Evolutionary conservation across 2,113 vertebrate genomes (phyloP).

Genomic region (Etheostoma cragini): DNA sequence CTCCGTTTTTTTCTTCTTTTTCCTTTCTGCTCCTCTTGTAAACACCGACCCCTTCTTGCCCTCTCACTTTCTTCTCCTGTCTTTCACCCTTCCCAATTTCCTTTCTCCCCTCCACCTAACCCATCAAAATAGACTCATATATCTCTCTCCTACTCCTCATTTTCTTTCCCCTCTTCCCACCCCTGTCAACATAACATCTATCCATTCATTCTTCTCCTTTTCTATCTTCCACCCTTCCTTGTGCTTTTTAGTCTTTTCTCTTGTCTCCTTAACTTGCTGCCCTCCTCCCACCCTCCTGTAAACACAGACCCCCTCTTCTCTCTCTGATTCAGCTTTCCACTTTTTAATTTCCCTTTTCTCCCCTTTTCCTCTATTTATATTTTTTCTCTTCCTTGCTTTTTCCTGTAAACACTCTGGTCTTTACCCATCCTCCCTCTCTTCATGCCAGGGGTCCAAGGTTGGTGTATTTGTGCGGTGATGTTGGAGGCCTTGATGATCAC

Average conservation of each 20-base stretch:
- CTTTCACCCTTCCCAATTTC: slow-evolving; percentile 35
- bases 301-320: slow-evolving; percentile 39
- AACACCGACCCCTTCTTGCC: slow-evolving; percentile 22
- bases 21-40: slow-evolving; percentile 29
- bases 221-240: slow-evolving; percentile 2
- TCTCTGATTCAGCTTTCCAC: slow-evolving; percentile 33
- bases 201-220: not conserved
- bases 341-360: slow-evolving; percentile 70
- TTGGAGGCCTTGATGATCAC: slow-evolving; percentile 80
- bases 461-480: slow-evolving; percentile 76
- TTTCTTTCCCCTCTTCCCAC: slow-evolving; percentile 1
- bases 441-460: slow-evolving; percentile 68
- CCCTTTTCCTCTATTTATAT: slow-evolving; percentile 36
- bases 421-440: slow-evolving; percentile 51
- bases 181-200: slow-evolving; percentile 8
- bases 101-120: slow-evolving; percentile 3
- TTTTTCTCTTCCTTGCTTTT: slow-evolving; percentile 54
- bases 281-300: not conserved
- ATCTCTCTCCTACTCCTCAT: slow-evolving; percentile 12
- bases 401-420: slow-evolving; percentile 70
- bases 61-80: slow-evolving; percentile 10
- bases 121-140: slow-evolving; percentile 24
- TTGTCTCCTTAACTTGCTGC: slow-evolving; percentile 8
- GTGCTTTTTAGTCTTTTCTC: slow-evolving; percentile 4
- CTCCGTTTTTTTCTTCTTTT: slow-evolving; percentile 18